Conservation (phyloP, 2,888 invertebrate species). For the Plemyria rubiginata region DNA sequence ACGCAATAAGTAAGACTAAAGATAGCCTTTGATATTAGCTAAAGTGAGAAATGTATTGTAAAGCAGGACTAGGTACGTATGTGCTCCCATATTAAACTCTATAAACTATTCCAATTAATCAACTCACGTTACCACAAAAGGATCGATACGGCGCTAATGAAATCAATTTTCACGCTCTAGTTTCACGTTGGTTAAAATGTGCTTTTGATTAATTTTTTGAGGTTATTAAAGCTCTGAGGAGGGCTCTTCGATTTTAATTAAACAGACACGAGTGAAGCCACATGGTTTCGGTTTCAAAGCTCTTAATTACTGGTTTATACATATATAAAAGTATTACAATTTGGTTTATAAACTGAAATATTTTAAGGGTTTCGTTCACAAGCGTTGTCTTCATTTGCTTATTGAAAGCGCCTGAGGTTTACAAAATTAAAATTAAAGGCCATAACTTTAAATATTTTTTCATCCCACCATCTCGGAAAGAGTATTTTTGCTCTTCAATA, state of each 20-base stretch:
- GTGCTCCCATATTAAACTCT: slow-evolving; percentile 9
- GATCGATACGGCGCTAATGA: slow-evolving; percentile 36
- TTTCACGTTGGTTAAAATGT: slow-evolving; percentile 44
- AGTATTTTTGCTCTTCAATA: too few species aligned
- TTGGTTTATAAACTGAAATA: slow-evolving; percentile 6
- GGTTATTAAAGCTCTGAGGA: slow-evolving; percentile 50
- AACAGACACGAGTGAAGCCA: slow-evolving; percentile 49
- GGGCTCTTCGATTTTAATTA: slow-evolving; percentile 59
- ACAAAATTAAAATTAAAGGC: too few species aligned
- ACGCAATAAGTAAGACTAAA: not conserved
- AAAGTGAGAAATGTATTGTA: not conserved
- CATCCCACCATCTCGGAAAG: too few species aligned
- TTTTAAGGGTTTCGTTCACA: not conserved
- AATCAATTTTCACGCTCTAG: slow-evolving; percentile 41
- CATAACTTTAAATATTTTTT: too few species aligned
- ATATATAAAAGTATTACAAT: slow-evolving; percentile 9
- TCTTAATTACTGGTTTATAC: slow-evolving; percentile 37
- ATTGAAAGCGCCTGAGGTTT: too few species aligned
- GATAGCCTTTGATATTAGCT: not conserved
- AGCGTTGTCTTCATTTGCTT: too few species aligned
- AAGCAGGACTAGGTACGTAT: not conserved
- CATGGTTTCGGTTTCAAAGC: slow-evolving; percentile 45
- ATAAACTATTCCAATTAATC: slow-evolving; percentile 24
- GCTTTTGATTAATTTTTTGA: slow-evolving; percentile 53
- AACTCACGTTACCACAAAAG: slow-evolving; percentile 25